These are phyloP conservation scores for Euschistus heros DNA, from an alignment of 1,140 invertebrate genomes.

Conservation along the genomic window DNA sequence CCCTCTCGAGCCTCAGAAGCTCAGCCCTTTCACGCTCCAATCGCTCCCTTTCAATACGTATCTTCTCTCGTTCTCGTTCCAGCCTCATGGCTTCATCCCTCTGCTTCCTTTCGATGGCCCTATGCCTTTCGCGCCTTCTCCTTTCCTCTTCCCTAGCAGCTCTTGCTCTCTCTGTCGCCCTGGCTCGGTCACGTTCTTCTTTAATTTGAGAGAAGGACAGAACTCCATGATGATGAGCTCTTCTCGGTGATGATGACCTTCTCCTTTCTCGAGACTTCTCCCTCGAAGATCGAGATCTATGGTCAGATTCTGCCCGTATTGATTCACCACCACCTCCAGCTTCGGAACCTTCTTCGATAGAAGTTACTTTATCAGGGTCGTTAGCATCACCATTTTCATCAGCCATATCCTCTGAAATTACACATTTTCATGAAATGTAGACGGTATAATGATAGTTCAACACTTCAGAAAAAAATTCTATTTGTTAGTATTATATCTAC, in stretches of 20 bases:
- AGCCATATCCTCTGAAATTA: conserved; percentile 11
- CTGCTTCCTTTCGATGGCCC: conserved; percentile 67
- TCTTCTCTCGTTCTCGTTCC: conserved; percentile 61
- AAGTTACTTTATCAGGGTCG: background rate
- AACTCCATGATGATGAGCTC: conserved; percentile 31
- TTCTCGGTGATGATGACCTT: conserved; percentile 22
- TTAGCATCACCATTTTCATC: conserved; percentile 6
- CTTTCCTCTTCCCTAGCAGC: conserved; percentile 61
- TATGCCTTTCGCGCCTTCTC: conserved; percentile 53
- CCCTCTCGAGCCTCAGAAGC: conserved; percentile 62
- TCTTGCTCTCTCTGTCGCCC: conserved; percentile 63
- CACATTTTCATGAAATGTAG: background rate
- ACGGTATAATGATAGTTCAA: too few relatives aligned
- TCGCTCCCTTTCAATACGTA: conserved; percentile 61
- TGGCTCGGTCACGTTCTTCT: conserved; percentile 66
- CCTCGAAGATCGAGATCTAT: background rate
- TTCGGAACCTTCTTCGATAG: background rate
- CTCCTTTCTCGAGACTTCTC: background rate
- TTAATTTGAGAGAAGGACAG: conserved; percentile 32
- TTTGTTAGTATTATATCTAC: too few relatives aligned
- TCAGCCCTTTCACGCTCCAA: conserved; percentile 72
- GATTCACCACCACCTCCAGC: background rate
- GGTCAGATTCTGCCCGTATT: background rate
- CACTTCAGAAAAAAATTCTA: too few relatives aligned
- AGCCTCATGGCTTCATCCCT: conserved; percentile 66